Evolutionary conservation across 2,113 vertebrate species (phyloP).

Genomic region (Cercocebus atys): DNA sequence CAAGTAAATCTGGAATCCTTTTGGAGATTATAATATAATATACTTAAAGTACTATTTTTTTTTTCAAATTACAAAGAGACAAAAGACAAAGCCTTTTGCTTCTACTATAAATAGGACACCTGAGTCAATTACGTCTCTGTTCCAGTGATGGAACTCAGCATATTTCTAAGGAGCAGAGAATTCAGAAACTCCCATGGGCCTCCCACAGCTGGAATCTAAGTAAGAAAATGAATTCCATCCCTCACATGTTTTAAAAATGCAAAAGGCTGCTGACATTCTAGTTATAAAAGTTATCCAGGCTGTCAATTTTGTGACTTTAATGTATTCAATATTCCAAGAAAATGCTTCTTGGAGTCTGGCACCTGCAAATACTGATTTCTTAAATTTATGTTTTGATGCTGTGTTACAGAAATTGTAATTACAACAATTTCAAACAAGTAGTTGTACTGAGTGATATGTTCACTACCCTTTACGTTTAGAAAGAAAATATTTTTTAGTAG

Average conservation of each 20-base stretch:
- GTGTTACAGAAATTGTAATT: background rate
- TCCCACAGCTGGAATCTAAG: background rate
- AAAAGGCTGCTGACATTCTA: background rate
- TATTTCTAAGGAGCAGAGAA: background rate
- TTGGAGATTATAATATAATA: background rate
- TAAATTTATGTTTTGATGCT: slow-evolving; percentile 23
- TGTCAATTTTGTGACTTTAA: slow-evolving; percentile 48
- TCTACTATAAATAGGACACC: background rate
- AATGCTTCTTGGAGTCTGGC: background rate
- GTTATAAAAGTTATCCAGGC: slow-evolving; percentile 16
- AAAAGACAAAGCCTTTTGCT: background rate
- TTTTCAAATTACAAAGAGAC: background rate
- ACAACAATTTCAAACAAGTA: slow-evolving; percentile 37
- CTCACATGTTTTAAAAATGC: slow-evolving; percentile 51
- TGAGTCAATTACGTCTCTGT: background rate
- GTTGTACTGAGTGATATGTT: background rate
- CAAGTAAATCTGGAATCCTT: background rate
- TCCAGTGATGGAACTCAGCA: background rate
- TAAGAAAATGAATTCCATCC: slow-evolving; percentile 34
- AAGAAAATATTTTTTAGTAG: background rate
- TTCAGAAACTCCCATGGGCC: background rate
- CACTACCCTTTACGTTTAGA: background rate
- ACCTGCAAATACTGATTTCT: slow-evolving; percentile 46
- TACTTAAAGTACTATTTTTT: background rate
- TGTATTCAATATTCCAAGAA: slow-evolving; percentile 8